Percentiles rank a stretch among this genome's conserved stretches.
phyloP scores from a whole-genome alignment of 2,888 invertebrate species.

The Leptogaster cylindrica region DNA sequence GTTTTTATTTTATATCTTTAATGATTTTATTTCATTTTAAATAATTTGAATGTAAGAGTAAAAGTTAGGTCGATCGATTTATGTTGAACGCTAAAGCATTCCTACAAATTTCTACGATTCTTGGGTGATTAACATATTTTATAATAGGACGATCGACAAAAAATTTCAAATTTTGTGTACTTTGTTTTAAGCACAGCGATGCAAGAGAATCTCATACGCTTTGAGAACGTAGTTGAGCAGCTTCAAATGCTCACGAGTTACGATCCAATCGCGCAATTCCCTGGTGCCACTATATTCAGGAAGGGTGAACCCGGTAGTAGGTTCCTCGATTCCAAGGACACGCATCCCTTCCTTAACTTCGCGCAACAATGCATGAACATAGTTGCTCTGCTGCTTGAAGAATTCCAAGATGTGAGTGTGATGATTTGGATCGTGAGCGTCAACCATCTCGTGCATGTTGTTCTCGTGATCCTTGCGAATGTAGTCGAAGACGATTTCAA shows the following conservation, averaged over 20 bases:
- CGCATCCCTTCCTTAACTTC: constrained; percentile 33
- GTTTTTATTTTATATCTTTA: no score
- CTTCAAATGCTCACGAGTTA: constrained; percentile 44
- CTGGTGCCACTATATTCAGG: constrained; percentile 5
- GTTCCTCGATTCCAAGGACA: constrained; percentile 22
- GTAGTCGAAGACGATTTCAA: constrained; percentile 22
- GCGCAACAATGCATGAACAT: constrained; percentile 11
- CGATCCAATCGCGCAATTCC: constrained; percentile 44
- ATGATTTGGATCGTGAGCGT: background rate
- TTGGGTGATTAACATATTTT: background rate
- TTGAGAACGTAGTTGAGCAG: constrained; percentile 40
- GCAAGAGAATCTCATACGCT: constrained; percentile 38
- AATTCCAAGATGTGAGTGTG: constrained; percentile 15
- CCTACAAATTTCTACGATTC: background rate
- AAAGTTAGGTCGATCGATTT: no score
- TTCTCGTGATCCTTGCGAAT: constrained; percentile 29
- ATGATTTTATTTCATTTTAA: no score
- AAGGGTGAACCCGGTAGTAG: background rate
- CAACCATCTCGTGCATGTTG: constrained; percentile 3
- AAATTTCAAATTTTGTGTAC: no score
- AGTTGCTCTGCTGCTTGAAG: constrained; percentile 32
- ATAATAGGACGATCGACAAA: background rate
- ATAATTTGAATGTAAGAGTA: no score
- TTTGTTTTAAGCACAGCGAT: constrained; percentile 30
- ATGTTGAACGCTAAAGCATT: no score